Base-by-base conservation (phyloP, 2,888 invertebrate genomes). In the Macroteleia sp. region DNA sequence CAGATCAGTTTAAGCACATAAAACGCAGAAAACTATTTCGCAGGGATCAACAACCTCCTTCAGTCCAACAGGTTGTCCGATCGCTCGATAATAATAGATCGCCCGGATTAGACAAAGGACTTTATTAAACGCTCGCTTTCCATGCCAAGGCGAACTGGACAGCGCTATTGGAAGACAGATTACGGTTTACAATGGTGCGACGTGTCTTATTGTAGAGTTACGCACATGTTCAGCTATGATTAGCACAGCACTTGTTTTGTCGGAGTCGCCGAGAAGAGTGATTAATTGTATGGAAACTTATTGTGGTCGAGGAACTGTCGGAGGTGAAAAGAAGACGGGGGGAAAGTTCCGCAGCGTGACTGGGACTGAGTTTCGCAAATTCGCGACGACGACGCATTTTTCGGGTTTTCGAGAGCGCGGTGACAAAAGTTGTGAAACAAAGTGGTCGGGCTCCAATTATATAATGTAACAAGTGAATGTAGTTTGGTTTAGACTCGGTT, bases 81-180 rank as follows among this genome's bases (percentile, higher is more conserved):
- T 54, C 48, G 64, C 17, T 56, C 52, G 61, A 61, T 71, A 74
- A 79, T 79, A 79, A 79, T 66, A 79, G 73, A 62, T 78, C 64
- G 73, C 34, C 61, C 54, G 69, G 82, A 80, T 81, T 77, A 80
- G 82, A 88, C 87, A 86, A 87, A 87, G 84, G 82, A 86, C 82
- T 86, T 85, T 80, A 86, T 86, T 86, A 85, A 83, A 84, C 64
- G 81, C 69, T 82, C 78, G 85, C 87, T 90, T 89, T 89, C 86
- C 88, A 88, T 89, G 88, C 90, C 88, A 89, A 89, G 89, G 89
- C 84, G 83, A 88, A 86, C 88, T 82, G 85, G 88, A 83, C 83
- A 75, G 70, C 61, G 69, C 62, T 79, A 81, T 83, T 77, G 78
- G 81, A 84, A 88, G 87, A 88, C 84, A 85, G 87, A 90, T 89